Evolutionary conservation across 2,797 vertebrate genomes (phyloP).

Genomic region (Erithacus rubecula): DNA sequence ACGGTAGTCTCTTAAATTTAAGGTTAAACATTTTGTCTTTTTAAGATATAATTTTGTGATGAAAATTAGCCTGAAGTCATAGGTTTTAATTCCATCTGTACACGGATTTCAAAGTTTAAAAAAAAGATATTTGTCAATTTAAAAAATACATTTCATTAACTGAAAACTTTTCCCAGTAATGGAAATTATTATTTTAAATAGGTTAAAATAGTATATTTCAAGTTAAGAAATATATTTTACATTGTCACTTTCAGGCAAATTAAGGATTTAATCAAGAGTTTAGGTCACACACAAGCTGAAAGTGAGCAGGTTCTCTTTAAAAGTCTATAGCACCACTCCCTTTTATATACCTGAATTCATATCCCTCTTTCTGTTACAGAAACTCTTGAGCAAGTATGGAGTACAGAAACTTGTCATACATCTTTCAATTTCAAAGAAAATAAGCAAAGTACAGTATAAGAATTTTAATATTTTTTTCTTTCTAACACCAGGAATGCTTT

Average conservation of each 20-base stretch:
- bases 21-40: not conserved
- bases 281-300: not conserved
- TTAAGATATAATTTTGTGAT: not conserved
- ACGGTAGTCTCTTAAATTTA: not conserved
- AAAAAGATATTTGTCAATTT: not conserved
- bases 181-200: not conserved
- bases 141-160: not conserved
- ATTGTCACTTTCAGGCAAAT: not conserved
- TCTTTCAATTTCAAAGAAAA: not conserved
- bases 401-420: not conserved
- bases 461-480: not conserved
- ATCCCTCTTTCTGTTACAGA: not conserved
- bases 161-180: not conserved
- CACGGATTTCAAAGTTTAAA: not conserved
- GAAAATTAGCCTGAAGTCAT: not conserved
- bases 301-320: not conserved
- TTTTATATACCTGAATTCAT: not conserved
- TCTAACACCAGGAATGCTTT: not conserved
- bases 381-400: not conserved
- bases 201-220: not conserved
- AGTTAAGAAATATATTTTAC: not conserved
- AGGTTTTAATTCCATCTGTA: not conserved
- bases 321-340: not conserved
- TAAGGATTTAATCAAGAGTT: not conserved
- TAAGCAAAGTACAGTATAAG: not conserved